Conservation (phyloP, 2,113 vertebrate species). For the Hippocampus guttulatus region DNA sequence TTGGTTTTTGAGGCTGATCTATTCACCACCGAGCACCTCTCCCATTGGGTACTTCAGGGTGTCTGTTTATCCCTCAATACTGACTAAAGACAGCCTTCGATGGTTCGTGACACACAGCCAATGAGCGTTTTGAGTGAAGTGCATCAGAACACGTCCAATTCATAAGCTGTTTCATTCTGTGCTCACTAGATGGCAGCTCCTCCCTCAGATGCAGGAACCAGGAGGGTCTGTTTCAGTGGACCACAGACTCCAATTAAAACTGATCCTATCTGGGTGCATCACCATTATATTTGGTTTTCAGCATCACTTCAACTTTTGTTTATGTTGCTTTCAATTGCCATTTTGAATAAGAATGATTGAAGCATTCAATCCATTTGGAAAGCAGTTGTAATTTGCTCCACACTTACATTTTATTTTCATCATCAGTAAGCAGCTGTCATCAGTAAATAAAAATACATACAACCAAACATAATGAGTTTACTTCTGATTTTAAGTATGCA, state of each 20-base stretch:
- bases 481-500: background rate
- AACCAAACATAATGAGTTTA: background rate
- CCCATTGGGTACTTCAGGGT: constrained; percentile 90
- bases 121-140: background rate
- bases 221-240: background rate
- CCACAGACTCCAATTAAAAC: constrained; percentile 4
- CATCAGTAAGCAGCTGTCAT: too few species aligned
- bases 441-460: background rate
- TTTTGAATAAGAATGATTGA: background rate
- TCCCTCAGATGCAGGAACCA: constrained; percentile 2
- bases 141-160: background rate
- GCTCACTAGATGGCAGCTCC: constrained; percentile 62
- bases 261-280: background rate
- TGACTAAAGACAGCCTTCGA: constrained; percentile 61
- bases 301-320: background rate
- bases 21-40: constrained; percentile 79
- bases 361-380: background rate
- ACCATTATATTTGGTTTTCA: background rate
- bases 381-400: background rate
- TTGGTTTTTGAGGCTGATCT: constrained; percentile 93
- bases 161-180: background rate
- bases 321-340: background rate
- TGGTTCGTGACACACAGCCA: background rate
- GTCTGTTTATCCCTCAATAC: constrained; percentile 87
- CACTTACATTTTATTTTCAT: background rate